Evolutionary conservation across 2,888 invertebrate genomes (phyloP), one percentile per base, ranked within the genome.

Genomic region (Epistrophella euchroma): DNA sequence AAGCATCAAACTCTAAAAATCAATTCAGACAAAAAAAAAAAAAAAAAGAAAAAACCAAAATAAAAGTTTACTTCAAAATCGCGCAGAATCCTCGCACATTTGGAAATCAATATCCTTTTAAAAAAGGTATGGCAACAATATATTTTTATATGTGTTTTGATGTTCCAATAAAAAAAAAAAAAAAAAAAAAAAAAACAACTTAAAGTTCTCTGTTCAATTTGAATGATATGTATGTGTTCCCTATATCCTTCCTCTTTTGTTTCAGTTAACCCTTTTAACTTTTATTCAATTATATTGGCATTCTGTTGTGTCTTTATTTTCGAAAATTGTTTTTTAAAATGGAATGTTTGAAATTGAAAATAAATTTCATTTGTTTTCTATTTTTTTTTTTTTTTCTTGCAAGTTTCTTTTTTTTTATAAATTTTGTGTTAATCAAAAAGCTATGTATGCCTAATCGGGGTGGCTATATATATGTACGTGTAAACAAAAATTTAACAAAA

Each of bases 121-220:
- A 11, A 55, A 75, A 85, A 85, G 85, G 81, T 85, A 85, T 85
- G 85, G 35, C 66, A 72, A 71, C 37, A 73, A 60, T 62, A 62
- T 25, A 62, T 25, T 62, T 47, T 62, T 83, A 66, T 71, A 43
- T 71, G 22, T 47, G 52, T 28, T 74, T 72, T 66, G 56, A 52
- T 82, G 77, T 77, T 66, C 64, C 37, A 60, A 62, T 37, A 58
- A 40, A 40, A 9, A 40, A 3, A 25, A 25, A 25, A 25, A 25
- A 25, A 3, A 25, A 25, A 37, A 40, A 60, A 60, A 19, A 50
- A 40, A 66, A 28, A 56, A 56, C n/a, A 32, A 17, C 11, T 56
- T 56, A 56, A 56, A 56, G 32, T 74, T 58, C 52, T 40, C 68
- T 17, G 13, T 81, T 40, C 64, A 45, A 56, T 50, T 58, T 45